phyloP scores from a whole-genome alignment of 1,140 invertebrate genomes.

The Gryllus bimaculatus region DNA sequence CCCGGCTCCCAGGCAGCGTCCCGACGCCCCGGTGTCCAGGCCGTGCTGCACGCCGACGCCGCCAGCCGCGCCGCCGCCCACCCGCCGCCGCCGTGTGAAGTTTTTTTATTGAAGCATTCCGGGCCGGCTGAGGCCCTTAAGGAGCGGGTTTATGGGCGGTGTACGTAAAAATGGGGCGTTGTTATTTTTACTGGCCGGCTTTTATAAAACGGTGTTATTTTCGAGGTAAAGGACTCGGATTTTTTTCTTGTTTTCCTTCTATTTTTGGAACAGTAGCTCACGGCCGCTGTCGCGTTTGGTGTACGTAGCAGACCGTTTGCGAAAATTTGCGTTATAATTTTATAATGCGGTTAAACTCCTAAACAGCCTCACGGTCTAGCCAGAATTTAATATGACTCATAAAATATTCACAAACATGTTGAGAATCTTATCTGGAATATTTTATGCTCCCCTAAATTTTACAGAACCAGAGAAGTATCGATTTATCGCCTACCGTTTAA shows the following conservation, averaged over 20 bases:
- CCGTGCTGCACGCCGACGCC: neutral
- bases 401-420: neutral
- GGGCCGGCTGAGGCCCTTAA: neutral
- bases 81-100: neutral
- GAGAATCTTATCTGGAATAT: slow-evolving; percentile 1
- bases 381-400: neutral
- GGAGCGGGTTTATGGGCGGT: neutral
- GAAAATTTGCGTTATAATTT: neutral
- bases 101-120: slow-evolving; percentile 1
- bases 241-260: neutral
- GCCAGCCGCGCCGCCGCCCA: too few relatives aligned
- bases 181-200: neutral
- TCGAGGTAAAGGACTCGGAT: neutral
- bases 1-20: neutral
- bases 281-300: neutral
- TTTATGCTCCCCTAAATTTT: neutral
- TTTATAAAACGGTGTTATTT: neutral
- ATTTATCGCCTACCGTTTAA: neutral
- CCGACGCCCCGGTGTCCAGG: neutral
- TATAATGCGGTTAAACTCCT: too few relatives aligned
- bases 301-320: neutral
- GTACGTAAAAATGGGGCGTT: neutral
- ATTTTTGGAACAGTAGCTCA: neutral
- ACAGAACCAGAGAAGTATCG: neutral
- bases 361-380: too few relatives aligned